Evolutionary conservation across 2,888 invertebrate genomes (phyloP), one percentile per base, ranked within the genome.

Genomic region (Choristoneura rosaceana): DNA sequence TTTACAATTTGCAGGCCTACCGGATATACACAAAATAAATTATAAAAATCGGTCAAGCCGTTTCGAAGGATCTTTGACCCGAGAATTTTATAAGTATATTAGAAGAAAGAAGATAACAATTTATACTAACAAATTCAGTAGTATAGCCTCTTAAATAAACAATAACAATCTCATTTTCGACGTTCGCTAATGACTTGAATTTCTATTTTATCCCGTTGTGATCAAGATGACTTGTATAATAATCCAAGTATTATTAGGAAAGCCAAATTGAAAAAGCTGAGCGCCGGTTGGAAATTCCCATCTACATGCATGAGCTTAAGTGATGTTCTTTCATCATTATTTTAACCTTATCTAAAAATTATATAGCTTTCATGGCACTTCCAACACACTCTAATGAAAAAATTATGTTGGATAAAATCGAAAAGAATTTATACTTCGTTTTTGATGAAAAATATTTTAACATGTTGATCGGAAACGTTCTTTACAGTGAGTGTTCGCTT

Each of bases 181-280:
- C 25, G 25, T 25, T 25, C 3, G 7, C 12, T 25, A 25, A 17
- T 25, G 25, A 55, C 25, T 55, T 55, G 4, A 55, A 55, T 55
- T 55, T 55, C 10, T 25, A 12, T 25, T 17, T 25, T 55, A 12
- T 12, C 55, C 12, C 55, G 25, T 55, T 55, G 12, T 25, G 25
- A 25, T 55, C 17, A 55, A 55, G 55, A 25, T 55, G 55, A 25
- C 25, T 55, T 55, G 25, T n/a, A n/a, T 55, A 55, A 55, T 55
- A 55, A 55, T 7, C 25, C 55, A 4, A 25, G 25, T 55, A 25
- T 55, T 55, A 55, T 55, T 55, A 55, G 10, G 25, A 55, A 55
- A 55, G 55, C 55, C 25, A 55, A 55, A 55, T 55, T 55, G 55
- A 55, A 55, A 55, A 55, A 55, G 55, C 55, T 55, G 55, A 55